Percentiles rank a stretch among this genome's conserved stretches.
phyloP scores from a whole-genome alignment of 2,888 invertebrate species.

The Drosophila aldrichi region DNA sequence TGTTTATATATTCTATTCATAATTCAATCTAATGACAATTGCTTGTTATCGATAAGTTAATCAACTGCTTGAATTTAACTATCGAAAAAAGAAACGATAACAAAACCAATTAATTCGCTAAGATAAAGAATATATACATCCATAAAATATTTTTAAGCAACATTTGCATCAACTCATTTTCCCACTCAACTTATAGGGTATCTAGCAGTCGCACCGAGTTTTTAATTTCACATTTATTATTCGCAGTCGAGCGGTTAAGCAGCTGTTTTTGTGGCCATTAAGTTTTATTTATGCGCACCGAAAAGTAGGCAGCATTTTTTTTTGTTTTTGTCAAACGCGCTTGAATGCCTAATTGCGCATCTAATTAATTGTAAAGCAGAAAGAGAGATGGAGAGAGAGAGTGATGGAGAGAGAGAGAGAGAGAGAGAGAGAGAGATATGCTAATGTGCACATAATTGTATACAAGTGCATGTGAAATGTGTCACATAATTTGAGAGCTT shows the following conservation, averaged over 20 bases:
- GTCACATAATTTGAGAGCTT: constrained; percentile 27
- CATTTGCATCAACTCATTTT: background rate
- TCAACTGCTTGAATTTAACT: no score
- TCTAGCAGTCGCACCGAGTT: background rate
- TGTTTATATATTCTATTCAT: background rate
- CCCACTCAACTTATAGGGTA: constrained; percentile 2
- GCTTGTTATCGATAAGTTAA: background rate
- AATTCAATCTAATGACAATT: no score
- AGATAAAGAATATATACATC: background rate
- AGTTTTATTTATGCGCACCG: constrained; percentile 66
- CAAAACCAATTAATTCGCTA: background rate
- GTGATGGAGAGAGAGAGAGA: background rate
- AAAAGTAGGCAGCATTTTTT: constrained; percentile 47
- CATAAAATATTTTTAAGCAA: background rate
- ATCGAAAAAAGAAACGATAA: background rate
- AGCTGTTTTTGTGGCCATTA: constrained; percentile 68
- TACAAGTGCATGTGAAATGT: constrained; percentile 26
- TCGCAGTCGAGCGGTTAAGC: constrained; percentile 42
- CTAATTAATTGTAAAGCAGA: constrained; percentile 56
- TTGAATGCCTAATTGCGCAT: constrained; percentile 57
- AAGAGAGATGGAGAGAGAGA: background rate
- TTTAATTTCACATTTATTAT: constrained; percentile 28
- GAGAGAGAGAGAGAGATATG: background rate
- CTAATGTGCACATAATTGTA: constrained; percentile 52
- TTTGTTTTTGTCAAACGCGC: constrained; percentile 45